Conservation (phyloP, 2,113 vertebrate genomes). For the Tychaedon coryphoeus region DNA sequence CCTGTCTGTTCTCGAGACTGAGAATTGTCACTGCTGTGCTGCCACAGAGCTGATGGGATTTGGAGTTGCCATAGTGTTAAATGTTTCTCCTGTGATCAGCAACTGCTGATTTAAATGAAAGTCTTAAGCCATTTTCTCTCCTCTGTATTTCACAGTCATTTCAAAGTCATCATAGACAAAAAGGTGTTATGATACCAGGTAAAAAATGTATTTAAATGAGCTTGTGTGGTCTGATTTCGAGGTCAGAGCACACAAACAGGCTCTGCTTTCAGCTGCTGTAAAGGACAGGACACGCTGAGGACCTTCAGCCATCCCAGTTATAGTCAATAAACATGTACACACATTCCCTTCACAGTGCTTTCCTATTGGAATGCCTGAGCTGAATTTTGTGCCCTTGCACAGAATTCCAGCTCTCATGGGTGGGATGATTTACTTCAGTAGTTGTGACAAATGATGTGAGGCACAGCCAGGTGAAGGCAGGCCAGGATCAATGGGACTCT, state of each 20-base stretch:
- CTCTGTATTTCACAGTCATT: not conserved
- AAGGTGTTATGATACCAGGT: not conserved
- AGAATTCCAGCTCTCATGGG: not conserved
- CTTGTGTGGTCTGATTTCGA: not conserved
- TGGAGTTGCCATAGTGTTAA: conserved; percentile 40
- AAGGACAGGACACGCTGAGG: not conserved
- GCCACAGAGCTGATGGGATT: not conserved
- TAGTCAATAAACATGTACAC: not conserved
- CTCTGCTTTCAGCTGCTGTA: not conserved
- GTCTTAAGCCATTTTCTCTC: conserved; percentile 15
- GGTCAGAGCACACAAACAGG: not conserved
- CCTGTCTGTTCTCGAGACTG: conserved; percentile 4
- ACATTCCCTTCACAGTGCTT: not conserved
- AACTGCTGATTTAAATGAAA: conserved; percentile 41
- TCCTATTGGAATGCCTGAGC: not conserved
- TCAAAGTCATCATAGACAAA: conserved; percentile 8
- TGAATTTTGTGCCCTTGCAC: not conserved
- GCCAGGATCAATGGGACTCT: not conserved
- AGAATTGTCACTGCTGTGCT: not conserved
- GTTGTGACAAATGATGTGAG: not conserved
- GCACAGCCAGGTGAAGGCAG: not conserved
- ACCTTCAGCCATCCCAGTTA: not conserved
- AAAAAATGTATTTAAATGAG: not conserved
- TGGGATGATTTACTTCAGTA: not conserved
- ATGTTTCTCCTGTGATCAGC: conserved; percentile 46